Evolutionary conservation across 2,113 vertebrate genomes (phyloP).

Genomic region (Grantiella picta): DNA sequence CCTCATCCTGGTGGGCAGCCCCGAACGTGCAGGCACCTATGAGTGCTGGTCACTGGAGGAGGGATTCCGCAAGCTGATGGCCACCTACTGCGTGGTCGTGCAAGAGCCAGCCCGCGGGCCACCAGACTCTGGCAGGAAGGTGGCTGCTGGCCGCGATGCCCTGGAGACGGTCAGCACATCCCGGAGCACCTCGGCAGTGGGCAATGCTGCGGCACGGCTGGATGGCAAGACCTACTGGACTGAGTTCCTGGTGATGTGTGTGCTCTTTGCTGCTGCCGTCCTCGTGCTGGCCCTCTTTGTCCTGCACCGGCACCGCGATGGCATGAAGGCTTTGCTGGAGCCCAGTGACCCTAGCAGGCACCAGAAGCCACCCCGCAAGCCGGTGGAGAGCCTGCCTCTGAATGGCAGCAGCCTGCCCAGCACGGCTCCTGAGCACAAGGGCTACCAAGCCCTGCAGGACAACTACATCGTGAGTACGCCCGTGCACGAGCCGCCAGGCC

Average conservation of each 20-base stretch:
- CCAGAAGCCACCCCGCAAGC: constrained; percentile 80
- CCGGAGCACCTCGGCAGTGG: constrained; percentile 54
- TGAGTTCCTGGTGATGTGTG: constrained; percentile 88
- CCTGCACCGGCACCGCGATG: constrained; percentile 80
- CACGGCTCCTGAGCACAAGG: constrained; percentile 81
- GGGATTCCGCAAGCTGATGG: constrained; percentile 86
- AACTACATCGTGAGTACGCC: constrained; percentile 84
- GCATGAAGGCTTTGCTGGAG: constrained; percentile 91
- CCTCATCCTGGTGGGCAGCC: constrained; percentile 86
- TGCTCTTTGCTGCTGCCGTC: constrained; percentile 77
- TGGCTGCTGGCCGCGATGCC: not conserved
- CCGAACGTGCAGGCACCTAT: constrained; percentile 77
- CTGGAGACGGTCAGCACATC: constrained; percentile 70
- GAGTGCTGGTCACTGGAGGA: constrained; percentile 93
- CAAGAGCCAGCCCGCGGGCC: not conserved
- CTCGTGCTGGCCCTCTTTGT: constrained; percentile 81
- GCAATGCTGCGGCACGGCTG: constrained; percentile 55
- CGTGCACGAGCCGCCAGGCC: constrained; percentile 74
- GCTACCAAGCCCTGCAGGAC: constrained; percentile 92
- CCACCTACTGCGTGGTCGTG: constrained; percentile 84
- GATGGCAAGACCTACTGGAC: constrained; percentile 90
- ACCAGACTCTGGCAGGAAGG: rapidly evolving
- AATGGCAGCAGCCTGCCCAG: constrained; percentile 80
- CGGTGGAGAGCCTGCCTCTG: constrained; percentile 85
- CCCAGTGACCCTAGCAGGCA: constrained; percentile 78